phyloP scores from a whole-genome alignment of 2,888 invertebrate species.

The Apodemia zela region DNA sequence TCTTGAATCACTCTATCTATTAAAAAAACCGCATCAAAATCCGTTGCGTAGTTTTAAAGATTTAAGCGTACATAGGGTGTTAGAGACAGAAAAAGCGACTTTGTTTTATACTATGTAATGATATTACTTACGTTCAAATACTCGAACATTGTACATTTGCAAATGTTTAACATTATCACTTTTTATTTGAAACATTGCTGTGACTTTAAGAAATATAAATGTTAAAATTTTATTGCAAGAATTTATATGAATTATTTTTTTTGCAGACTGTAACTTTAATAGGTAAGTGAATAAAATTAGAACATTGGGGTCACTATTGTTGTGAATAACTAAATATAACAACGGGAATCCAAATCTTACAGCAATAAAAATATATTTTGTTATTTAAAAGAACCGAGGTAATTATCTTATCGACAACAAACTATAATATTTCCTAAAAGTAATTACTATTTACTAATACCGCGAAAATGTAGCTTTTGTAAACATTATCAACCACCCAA shows the following conservation, averaged over 20 bases:
- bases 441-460: neutral
- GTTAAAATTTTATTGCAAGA: neutral
- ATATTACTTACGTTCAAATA: constrained; percentile 51
- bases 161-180: constrained; percentile 53
- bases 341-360: neutral
- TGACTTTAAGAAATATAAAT: neutral
- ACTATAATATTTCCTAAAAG: neutral
- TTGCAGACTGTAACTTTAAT: neutral
- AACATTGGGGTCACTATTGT: neutral
- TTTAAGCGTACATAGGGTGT: too few relatives aligned
- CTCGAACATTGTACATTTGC: constrained; percentile 53
- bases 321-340: too few relatives aligned
- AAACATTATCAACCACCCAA: constrained; percentile 47
- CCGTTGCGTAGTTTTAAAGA: too few relatives aligned
- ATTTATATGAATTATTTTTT: neutral
- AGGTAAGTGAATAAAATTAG: neutral
- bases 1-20: too few relatives aligned
- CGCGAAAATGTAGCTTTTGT: constrained; percentile 23
- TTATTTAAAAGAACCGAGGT: neutral
- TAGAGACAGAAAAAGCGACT: too few relatives aligned
- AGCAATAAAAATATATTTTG: neutral
- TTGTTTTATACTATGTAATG: too few relatives aligned
- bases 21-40: too few relatives aligned
- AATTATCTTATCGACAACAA: neutral
- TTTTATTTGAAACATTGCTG: constrained; percentile 56